Percentiles rank a stretch among this genome's conserved stretches.
phyloP scores from a whole-genome alignment of 1,140 invertebrate genomes.

The Drepana arcuata region DNA sequence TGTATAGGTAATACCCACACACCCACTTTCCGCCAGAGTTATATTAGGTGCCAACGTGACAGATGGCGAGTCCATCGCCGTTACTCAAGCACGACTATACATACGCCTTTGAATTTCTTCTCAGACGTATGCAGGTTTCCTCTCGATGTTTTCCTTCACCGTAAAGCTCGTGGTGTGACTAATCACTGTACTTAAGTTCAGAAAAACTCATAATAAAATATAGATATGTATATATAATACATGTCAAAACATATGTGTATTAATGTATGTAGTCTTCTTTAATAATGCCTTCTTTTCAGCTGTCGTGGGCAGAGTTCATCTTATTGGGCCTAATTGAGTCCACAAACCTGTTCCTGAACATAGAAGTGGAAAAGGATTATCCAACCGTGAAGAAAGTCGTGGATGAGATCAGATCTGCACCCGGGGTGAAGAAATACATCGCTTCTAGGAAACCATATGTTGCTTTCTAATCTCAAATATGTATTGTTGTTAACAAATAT shows the following conservation, averaged over 20 bases:
- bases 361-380: background rate
- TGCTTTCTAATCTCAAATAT: too few species aligned
- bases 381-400: background rate
- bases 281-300: background rate
- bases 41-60: too few species aligned
- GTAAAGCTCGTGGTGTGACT: too few species aligned
- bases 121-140: too few species aligned
- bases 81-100: too few species aligned
- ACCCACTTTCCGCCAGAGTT: too few species aligned
- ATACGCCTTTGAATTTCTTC: too few species aligned
- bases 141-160: too few species aligned
- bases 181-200: background rate
- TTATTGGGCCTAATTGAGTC: background rate
- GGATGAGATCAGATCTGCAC: background rate
- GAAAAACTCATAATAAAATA: background rate
- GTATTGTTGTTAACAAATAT: too few species aligned
- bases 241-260: background rate
- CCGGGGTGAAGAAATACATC: background rate
- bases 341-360: background rate
- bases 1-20: too few species aligned
- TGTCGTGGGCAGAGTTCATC: background rate
- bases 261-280: too few species aligned
- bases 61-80: too few species aligned
- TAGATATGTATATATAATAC: background rate
- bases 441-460: constrained; percentile 1